A percentile compares a stretch with the other conserved stretches of the same genome.
Evolutionary conservation across 1,140 invertebrate genomes (phyloP).

Genomic region (Antheraea mylitta): DNA sequence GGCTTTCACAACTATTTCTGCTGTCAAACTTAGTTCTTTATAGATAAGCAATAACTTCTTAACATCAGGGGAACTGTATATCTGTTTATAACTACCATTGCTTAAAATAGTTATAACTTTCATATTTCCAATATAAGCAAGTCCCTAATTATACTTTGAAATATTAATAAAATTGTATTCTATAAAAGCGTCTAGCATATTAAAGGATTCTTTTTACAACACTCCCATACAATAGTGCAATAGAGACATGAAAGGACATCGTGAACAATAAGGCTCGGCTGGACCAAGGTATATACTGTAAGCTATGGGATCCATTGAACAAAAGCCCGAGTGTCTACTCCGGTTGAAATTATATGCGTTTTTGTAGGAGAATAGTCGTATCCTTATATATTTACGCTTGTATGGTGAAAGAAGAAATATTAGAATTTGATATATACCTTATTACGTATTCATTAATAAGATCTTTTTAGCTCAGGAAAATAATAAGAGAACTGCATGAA

Average conservation of each 20-base stretch:
- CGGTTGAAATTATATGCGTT: conserved; percentile 45
- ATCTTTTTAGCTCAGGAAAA: background rate
- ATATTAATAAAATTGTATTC: background rate
- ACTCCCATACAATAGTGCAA: conserved; percentile 20
- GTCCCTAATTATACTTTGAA: background rate
- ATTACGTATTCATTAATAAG: background rate
- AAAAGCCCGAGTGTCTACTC: conserved; percentile 53
- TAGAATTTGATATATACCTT: background rate
- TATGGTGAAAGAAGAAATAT: background rate
- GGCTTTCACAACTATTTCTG: too few species aligned
- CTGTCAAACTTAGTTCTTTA: too few species aligned
- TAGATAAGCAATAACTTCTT: too few species aligned
- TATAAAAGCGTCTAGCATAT: background rate
- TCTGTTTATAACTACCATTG: background rate
- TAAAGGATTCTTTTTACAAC: conserved; percentile 14
- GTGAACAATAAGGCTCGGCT: conserved; percentile 51
- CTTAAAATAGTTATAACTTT: background rate
- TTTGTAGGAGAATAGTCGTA: background rate
- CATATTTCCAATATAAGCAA: background rate
- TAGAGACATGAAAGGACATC: conserved; percentile 26
- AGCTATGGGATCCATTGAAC: conserved; percentile 31
- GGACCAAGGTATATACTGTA: conserved; percentile 41
- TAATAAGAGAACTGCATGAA: background rate
- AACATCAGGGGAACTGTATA: background rate
- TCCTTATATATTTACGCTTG: background rate